Evolutionary conservation across 2,888 invertebrate species (phyloP).

Genomic region (Calliphora vomitoria): DNA sequence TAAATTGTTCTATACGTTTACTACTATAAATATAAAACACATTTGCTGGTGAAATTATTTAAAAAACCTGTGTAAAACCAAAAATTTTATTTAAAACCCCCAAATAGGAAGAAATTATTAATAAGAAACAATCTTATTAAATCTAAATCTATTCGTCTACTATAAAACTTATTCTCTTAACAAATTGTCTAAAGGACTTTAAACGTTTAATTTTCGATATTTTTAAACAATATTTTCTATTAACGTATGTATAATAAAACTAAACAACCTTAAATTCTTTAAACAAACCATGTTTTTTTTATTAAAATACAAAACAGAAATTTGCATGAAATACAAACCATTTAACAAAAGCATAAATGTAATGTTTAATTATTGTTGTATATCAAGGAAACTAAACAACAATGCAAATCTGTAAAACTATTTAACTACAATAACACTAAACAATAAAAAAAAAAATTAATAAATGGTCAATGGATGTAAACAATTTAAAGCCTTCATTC

Average conservation of each 20-base stretch:
- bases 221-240: constrained; percentile 24
- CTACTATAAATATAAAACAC: too few species aligned
- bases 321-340: constrained; percentile 32
- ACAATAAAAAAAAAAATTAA: constrained; percentile 46
- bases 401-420: constrained; percentile 32
- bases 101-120: too few species aligned
- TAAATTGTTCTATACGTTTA: background rate
- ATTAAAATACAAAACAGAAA: background rate
- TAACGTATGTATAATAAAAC: background rate
- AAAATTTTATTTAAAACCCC: too few species aligned
- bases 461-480: constrained; percentile 68
- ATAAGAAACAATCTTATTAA: too few species aligned
- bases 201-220: constrained; percentile 45
- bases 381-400: constrained; percentile 43
- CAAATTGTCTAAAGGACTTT: constrained; percentile 62
- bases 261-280: background rate
- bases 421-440: constrained; percentile 43
- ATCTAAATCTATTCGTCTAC: constrained; percentile 30
- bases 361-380: constrained; percentile 34
- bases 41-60: background rate
- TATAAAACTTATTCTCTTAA: constrained; percentile 1
- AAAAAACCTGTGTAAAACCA: too few species aligned
- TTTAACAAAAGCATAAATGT: constrained; percentile 51
- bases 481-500: background rate
- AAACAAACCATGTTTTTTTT: background rate